These are phyloP conservation scores for Trididemnum clinides DNA, from an alignment of 23 tunicate species.

Conservation along the genomic window DNA sequence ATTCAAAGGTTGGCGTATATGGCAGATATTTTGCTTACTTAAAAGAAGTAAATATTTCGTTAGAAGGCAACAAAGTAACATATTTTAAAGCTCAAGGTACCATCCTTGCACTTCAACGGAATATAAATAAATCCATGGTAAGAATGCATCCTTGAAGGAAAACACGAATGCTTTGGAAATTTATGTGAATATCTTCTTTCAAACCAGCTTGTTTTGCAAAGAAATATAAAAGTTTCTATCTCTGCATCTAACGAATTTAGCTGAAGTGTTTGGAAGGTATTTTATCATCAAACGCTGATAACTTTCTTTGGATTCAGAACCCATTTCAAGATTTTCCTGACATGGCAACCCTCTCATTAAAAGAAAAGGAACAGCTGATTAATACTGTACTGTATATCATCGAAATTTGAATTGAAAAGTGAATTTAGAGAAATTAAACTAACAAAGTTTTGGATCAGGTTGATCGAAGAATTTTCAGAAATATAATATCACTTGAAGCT, in stretches of 20 bases:
- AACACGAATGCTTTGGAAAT: slow-evolving; percentile 37
- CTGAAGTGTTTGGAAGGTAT: slow-evolving; percentile 16
- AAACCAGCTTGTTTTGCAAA: slow-evolving; percentile 26
- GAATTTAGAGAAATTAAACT: slow-evolving; percentile 12
- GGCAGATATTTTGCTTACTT: slow-evolving; percentile 19
- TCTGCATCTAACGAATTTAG: slow-evolving; percentile 35
- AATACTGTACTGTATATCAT: slow-evolving; percentile 10
- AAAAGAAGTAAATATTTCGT: slow-evolving; percentile 26
- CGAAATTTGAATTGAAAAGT: slow-evolving; percentile 26
- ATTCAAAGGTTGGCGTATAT: slow-evolving; percentile 26
- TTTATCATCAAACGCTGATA: slow-evolving; percentile 23
- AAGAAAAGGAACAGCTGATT: slow-evolving; percentile 22
- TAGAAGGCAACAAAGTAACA: slow-evolving; percentile 29
- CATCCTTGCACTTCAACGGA: slow-evolving; percentile 34
- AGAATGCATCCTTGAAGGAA: slow-evolving; percentile 35
- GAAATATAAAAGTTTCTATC: slow-evolving; percentile 25
- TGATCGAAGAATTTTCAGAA: slow-evolving; percentile 29
- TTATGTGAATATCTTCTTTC: slow-evolving; percentile 33
- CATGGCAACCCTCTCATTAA: slow-evolving; percentile 31
- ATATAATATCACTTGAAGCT: slow-evolving; percentile 22
- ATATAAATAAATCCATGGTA: slow-evolving; percentile 24
- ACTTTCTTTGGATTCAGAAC: slow-evolving; percentile 26
- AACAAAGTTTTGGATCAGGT: slow-evolving; percentile 21
- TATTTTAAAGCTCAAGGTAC: slow-evolving; percentile 17
- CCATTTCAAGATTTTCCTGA: slow-evolving; percentile 25